phyloP scores from a whole-genome alignment of 2,797 vertebrate genomes.

The Gallinago stenura region DNA sequence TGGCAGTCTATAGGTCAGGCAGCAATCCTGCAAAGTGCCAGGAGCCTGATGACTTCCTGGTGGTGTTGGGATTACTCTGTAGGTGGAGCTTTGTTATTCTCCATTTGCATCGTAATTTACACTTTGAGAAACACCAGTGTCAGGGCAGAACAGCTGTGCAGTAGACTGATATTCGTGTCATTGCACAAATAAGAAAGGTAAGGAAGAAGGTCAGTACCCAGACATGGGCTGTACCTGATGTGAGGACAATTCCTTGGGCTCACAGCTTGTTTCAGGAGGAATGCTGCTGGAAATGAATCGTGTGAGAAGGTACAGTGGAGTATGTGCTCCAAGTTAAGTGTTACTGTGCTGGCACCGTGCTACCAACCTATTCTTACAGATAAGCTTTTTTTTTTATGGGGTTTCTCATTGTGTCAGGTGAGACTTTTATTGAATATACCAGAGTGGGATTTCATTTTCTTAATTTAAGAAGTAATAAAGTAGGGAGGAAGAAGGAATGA shows the following conservation, averaged over 20 bases:
- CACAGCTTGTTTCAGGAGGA: background rate
- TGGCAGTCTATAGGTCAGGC: accelerated
- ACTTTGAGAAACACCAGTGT: background rate
- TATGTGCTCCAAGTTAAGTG: background rate
- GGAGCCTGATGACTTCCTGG: background rate
- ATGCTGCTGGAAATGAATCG: background rate
- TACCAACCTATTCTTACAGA: background rate
- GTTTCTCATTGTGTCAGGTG: background rate
- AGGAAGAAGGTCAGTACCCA: background rate
- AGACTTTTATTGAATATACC: background rate
- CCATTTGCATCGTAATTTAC: accelerated
- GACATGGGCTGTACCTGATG: background rate
- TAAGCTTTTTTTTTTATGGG: background rate
- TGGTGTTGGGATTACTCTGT: background rate
- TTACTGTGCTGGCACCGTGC: background rate
- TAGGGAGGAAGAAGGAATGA: accelerated
- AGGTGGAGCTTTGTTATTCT: background rate
- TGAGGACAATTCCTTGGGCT: background rate
- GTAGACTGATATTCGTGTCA: background rate
- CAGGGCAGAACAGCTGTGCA: background rate
- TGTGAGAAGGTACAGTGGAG: background rate
- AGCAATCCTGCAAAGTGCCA: background rate
- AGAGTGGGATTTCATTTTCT: background rate
- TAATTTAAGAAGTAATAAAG: background rate
- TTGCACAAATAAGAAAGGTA: background rate